These are phyloP conservation scores for Cantharis rufa DNA, from an alignment of 2,888 invertebrate species.

Conservation along the genomic window DNA sequence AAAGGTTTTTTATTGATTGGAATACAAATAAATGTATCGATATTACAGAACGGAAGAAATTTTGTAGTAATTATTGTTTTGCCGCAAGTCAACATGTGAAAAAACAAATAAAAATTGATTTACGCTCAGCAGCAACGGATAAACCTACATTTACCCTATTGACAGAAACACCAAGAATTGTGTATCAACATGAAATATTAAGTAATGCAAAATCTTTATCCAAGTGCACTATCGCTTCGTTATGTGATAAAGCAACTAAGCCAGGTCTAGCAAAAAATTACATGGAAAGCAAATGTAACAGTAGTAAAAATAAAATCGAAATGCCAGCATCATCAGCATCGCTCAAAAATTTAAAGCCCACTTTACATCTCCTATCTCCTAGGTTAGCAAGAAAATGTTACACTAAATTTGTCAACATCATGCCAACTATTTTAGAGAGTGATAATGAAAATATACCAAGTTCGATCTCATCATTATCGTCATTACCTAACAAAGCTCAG, in stretches of 20 bases:
- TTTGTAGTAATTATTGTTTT: neutral
- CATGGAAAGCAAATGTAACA: neutral
- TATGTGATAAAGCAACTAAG: neutral
- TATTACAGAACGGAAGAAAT: neutral
- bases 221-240: neutral
- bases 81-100: neutral
- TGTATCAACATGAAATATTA: neutral
- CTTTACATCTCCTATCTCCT: neutral
- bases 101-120: neutral
- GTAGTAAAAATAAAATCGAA: neutral
- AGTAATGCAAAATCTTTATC: neutral
- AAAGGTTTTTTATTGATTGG: neutral
- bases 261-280: too few species aligned
- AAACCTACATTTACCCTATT: neutral
- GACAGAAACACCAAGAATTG: neutral
- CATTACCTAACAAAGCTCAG: neutral
- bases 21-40: neutral
- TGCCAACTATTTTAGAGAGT: neutral
- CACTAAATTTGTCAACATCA: neutral
- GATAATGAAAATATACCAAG: neutral
- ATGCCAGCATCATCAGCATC: accelerated
- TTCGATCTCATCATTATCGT: neutral
- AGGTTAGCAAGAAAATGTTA: neutral
- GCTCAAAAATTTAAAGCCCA: neutral
- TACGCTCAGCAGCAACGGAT: neutral